These are phyloP conservation scores for Chamaea fasciata DNA, from an alignment of 2,113 vertebrate genomes.

Conservation along the genomic window DNA sequence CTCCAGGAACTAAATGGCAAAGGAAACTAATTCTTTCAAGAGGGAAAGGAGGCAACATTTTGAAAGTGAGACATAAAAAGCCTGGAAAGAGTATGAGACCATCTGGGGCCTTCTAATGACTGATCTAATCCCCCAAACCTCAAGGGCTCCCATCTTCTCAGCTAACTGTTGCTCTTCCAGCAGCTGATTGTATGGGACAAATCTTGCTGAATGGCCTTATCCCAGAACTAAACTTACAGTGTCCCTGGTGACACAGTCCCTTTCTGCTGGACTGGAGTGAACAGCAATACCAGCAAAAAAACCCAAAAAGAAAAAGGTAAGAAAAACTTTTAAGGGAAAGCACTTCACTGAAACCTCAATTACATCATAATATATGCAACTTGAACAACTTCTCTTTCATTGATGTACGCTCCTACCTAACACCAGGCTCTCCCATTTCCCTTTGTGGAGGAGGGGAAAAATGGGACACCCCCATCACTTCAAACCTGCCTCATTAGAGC, in stretches of 20 bases:
- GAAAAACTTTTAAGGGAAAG: background rate
- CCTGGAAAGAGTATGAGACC: background rate
- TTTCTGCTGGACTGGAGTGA: background rate
- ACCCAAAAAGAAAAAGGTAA: background rate
- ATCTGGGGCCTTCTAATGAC: background rate
- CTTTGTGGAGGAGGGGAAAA: rapidly evolving
- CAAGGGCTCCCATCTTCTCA: background rate
- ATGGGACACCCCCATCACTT: background rate
- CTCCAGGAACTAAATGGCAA: background rate
- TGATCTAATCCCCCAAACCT: background rate
- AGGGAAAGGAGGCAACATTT: background rate
- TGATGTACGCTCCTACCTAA: background rate
- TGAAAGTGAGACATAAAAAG: background rate
- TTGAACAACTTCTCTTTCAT: background rate
- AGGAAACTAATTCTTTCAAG: background rate
- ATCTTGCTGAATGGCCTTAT: background rate
- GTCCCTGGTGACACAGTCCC: background rate
- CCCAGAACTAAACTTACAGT: background rate
- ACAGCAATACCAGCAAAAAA: rapidly evolving
- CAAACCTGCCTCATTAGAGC: background rate
- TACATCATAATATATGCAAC: rapidly evolving
- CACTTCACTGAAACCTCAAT: background rate
- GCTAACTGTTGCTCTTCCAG: background rate
- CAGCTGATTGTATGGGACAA: background rate
- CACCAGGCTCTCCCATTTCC: background rate